Evolutionary conservation across 2,113 vertebrate genomes (phyloP).

Genomic region (Syngnathus typhle): DNA sequence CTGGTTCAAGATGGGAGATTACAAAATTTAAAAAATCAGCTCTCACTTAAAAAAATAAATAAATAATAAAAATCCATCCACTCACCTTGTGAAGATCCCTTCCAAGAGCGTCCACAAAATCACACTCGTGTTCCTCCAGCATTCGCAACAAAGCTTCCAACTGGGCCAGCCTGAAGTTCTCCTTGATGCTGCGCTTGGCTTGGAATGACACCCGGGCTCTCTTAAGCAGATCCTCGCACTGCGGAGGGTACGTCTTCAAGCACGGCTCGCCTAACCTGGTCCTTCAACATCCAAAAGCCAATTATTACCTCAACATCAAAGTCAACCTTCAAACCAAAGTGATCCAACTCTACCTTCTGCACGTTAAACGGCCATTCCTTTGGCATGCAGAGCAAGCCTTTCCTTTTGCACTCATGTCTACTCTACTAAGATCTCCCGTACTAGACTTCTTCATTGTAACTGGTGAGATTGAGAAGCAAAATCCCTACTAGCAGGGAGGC

Average conservation of each 20-base stretch:
- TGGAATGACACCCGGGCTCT: constrained; percentile 61
- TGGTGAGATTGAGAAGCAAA: constrained; percentile 25
- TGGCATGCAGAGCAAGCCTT: constrained; percentile 47
- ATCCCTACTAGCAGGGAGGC: constrained; percentile 10
- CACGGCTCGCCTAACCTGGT: constrained; percentile 57
- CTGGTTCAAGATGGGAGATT: constrained; percentile 30
- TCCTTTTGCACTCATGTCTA: constrained; percentile 46
- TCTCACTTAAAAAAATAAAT: background rate
- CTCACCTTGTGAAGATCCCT: constrained; percentile 70
- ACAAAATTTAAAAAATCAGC: background rate
- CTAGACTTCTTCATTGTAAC: constrained; percentile 21
- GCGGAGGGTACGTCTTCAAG: constrained; percentile 46
- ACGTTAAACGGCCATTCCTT: constrained; percentile 57
- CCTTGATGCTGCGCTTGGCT: constrained; percentile 52
- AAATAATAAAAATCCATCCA: background rate
- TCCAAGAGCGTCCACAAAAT: constrained; percentile 69
- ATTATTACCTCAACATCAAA: background rate
- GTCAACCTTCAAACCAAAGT: background rate
- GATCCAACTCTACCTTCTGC: constrained; percentile 44
- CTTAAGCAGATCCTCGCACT: constrained; percentile 56
- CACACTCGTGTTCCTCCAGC: constrained; percentile 68
- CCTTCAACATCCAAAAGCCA: constrained; percentile 41
- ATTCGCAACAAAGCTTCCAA: constrained; percentile 65
- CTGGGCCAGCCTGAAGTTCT: constrained; percentile 64
- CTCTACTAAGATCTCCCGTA: constrained; percentile 13